Evolutionary conservation across 2,888 invertebrate species (phyloP).

Genomic region (Synergus laeviventris): DNA sequence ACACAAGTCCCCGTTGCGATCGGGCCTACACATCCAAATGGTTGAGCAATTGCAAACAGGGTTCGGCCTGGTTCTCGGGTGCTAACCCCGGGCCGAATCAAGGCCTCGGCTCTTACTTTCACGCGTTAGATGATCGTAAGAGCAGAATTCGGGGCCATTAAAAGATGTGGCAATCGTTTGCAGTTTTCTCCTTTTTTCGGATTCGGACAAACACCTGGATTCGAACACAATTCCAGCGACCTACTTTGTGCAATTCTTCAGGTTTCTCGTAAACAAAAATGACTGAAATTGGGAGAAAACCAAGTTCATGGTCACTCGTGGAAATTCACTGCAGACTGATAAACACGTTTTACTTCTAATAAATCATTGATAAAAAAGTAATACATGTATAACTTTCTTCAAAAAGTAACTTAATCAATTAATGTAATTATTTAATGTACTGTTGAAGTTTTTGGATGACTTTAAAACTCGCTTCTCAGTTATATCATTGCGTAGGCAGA

Average conservation of each 20-base stretch:
- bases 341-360: not conserved
- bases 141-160: conserved; percentile 36
- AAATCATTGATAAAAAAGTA: not conserved
- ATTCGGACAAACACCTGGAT: not conserved
- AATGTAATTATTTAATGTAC: no score
- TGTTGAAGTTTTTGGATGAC: no score
- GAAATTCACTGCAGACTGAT: not conserved
- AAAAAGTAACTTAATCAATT: no score
- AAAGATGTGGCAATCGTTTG: not conserved
- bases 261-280: not conserved
- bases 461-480: not conserved
- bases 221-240: not conserved
- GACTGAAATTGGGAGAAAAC: not conserved
- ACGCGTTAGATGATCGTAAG: conserved; percentile 58
- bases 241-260: not conserved
- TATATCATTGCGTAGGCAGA: not conserved
- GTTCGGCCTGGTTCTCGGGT: conserved; percentile 68
- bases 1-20: conserved; percentile 56
- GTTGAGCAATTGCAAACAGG: conserved; percentile 68
- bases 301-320: conserved; percentile 3
- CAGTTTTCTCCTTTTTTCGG: not conserved
- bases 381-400: no score
- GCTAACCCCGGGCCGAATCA: conserved; percentile 73
- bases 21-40: conserved; percentile 57
- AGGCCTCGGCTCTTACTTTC: conserved; percentile 73